These are phyloP conservation scores for Ahaetulla prasina DNA, from an alignment of 2,113 vertebrate species.

Conservation along the genomic window DNA sequence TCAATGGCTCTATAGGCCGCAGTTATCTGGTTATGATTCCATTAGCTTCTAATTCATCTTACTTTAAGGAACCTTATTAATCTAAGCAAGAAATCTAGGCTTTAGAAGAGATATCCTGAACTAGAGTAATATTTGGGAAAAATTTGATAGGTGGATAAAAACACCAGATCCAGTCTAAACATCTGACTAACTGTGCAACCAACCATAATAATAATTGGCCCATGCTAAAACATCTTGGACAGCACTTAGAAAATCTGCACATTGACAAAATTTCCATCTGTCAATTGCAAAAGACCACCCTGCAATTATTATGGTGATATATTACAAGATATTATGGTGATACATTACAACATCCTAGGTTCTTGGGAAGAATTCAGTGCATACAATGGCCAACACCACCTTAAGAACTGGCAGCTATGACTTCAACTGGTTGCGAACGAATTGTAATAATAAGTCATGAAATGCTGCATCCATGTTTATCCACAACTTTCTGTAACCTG, in stretches of 20 bases:
- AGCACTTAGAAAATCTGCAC: not conserved
- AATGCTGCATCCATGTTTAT: not conserved
- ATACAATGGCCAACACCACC: not conserved
- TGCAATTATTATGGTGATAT: not conserved
- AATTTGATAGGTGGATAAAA: not conserved
- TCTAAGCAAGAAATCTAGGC: not conserved
- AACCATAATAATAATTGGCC: not conserved
- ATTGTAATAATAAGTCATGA: not conserved
- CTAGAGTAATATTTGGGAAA: not conserved
- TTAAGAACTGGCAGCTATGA: not conserved
- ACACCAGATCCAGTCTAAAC: not conserved
- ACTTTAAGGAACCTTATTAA: not conserved
- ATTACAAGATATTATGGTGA: not conserved
- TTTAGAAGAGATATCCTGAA: not conserved
- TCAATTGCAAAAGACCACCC: not conserved
- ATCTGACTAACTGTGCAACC: not conserved
- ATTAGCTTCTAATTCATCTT: not conserved
- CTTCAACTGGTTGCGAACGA: not conserved
- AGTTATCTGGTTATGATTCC: not conserved
- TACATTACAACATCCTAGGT: not conserved
- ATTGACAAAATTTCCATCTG: not conserved
- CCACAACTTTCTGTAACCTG: not conserved
- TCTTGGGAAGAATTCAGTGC: not conserved
- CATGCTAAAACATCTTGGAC: not conserved
- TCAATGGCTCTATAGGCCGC: too few species aligned